Conservation (phyloP, 1,140 invertebrate genomes). For the Tribolium castaneum region DNA sequence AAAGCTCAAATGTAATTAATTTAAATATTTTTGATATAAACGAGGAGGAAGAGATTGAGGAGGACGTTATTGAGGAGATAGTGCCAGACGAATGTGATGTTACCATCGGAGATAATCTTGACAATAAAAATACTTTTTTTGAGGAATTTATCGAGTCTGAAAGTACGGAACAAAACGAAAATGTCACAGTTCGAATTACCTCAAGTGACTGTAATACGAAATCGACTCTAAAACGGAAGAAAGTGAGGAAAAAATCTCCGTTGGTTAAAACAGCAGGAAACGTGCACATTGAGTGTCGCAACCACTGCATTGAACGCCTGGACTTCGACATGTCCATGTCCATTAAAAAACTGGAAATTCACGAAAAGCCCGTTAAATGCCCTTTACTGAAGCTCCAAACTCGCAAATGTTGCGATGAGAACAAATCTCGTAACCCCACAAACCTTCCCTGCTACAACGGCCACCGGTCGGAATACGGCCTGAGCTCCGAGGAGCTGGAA, state of each 20-base stretch:
- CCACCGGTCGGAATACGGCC: conserved; percentile 60
- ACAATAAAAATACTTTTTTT: background rate
- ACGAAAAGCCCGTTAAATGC: conserved; percentile 54
- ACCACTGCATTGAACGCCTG: conserved; percentile 60
- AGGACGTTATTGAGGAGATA: conserved; percentile 44
- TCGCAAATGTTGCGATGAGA: conserved; percentile 59
- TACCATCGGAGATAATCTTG: background rate
- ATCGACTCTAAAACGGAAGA: background rate
- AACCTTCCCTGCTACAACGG: conserved; percentile 61
- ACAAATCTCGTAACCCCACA: conserved; percentile 46
- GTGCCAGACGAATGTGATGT: conserved; percentile 15
- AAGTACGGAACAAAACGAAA: background rate
- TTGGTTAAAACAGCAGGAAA: background rate
- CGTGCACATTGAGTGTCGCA: conserved; percentile 57
- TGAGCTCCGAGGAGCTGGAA: conserved; percentile 57
- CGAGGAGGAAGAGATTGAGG: conserved; percentile 37
- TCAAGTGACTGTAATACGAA: background rate
- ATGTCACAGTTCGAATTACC: background rate
- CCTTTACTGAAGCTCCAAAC: conserved; percentile 58
- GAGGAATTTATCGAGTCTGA: background rate
- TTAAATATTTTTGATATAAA: conserved; percentile 44
- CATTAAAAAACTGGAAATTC: conserved; percentile 57
- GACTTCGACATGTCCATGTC: conserved; percentile 56
- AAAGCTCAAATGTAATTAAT: conserved; percentile 21
- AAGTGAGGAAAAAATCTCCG: conserved; percentile 5